These are phyloP conservation scores for Umimayanthus kanabou DNA, from an alignment of 92 coral and sea anemone genomes.

Conservation along the genomic window DNA sequence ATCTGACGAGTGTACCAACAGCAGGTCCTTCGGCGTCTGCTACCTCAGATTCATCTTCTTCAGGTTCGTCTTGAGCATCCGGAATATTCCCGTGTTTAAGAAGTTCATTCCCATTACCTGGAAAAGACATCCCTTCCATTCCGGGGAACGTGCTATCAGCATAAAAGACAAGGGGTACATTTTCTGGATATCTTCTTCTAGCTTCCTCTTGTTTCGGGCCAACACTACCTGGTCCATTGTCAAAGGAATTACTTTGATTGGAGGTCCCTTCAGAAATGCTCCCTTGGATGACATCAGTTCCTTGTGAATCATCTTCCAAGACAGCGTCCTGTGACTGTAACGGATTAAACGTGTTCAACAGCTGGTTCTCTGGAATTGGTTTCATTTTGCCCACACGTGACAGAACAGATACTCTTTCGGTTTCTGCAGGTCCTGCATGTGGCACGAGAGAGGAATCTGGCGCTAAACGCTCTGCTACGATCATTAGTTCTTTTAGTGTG, in stretches of 20 bases:
- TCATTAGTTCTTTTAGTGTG: constrained; percentile 51
- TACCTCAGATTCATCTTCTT: background rate
- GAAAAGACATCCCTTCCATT: background rate
- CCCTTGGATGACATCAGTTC: background rate
- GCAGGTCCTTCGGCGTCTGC: background rate
- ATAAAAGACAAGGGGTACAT: background rate
- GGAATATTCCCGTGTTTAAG: background rate
- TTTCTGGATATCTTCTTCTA: background rate
- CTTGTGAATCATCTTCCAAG: background rate
- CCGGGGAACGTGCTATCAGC: background rate
- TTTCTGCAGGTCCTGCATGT: constrained; percentile 1
- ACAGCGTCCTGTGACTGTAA: background rate
- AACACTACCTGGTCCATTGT: background rate
- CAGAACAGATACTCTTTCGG: constrained; percentile 32
- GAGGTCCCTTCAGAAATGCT: background rate
- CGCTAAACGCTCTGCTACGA: constrained; percentile 61
- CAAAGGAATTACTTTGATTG: background rate
- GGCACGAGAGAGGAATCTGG: background rate
- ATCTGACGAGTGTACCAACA: constrained; percentile 6
- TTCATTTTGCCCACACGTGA: constrained; percentile 49
- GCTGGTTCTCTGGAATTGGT: constrained; percentile 72
- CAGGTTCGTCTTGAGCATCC: background rate
- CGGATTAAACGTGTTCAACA: constrained; percentile 38
- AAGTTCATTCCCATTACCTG: background rate
- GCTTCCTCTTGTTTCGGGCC: background rate